Base-by-base conservation (phyloP, 2,888 invertebrate species). In the Seira sanloemensis region DNA sequence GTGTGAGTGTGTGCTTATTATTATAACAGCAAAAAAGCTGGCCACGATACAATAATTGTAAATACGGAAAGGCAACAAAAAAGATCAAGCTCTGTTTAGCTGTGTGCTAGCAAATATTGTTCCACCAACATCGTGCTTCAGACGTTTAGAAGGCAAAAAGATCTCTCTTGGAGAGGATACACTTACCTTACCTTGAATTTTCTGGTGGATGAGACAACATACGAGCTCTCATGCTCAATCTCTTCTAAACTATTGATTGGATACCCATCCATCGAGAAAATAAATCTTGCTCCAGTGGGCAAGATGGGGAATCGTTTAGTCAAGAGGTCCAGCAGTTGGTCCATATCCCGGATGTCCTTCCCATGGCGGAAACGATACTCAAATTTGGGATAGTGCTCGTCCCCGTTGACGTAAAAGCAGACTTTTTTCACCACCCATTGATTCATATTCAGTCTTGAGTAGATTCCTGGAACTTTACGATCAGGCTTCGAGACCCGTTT, bases 331-430 rank as follows among this genome's bases (percentile, higher is more conserved):
- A 97, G 92, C 65, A 98, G 92, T 18, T 95, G 95, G 90, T 97
- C 97, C 92, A 98, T 92, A 16, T 95, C 96, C 62, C 95, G 95
- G 90, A 98, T 95, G 90, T 97, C 97, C 84, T 97, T 93, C 0
- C 97, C 97, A 0, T 97, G 96, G 87, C 96, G 96, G 90, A 98
- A 97, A 89, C 96, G 93, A 91, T 96, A 95, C 91, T 97, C 97
- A 50, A 97, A 94, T 0, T 97, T 97, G 18, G 96, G 96, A 90
- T 96, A 97, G 91, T 97, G 96, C 0, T 97, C 96, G 91, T 98
- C 97, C 1, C 98, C 98, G 93, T 98, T 98, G 91, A 96, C 94
- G 92, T 96, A 98, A 92, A 98, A 97, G 0, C 96, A 95, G 81
- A 97, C 96, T 74, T 97, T 91, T 72, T 96, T 93, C 0, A 97